Base-by-base conservation (phyloP, 1,140 invertebrate genomes). In the Linepithema humile region DNA sequence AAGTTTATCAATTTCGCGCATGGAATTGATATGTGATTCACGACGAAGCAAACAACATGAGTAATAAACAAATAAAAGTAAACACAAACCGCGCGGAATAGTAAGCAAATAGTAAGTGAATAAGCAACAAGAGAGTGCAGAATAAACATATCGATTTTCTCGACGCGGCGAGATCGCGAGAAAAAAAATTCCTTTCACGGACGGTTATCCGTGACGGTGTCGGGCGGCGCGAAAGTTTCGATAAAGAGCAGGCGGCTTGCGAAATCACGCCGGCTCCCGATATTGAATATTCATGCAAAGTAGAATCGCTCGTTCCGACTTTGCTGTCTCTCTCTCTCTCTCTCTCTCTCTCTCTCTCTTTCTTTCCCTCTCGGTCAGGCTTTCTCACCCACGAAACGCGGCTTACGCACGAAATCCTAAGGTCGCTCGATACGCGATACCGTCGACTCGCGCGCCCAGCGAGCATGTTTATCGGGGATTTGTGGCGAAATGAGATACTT, bases 221-320 rank as follows among this genome's bases (percentile, higher is more conserved):
- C 40, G 55, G 23, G 29, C 29, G 65, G 78, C 57, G 87, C 85
- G 86, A 88, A 88, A 88, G 86, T 88, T 65, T 64, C 43, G 65
- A 74, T 67, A 73, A 77, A 72, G 83, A 82, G 70, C 55, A 60
- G 75, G 57, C 67, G 83, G 57, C 72, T 88, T 88, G 77, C 84
- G 72, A 85, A 88, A 88, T 88, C 85, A 85, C 88, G 65, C 72
- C 65, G 86, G 62, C 84, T 82, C 69, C 29, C 83, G 86, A 88
- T 82, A 82, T 85, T 88, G 87, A 88, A 88, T 88, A 88, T 88
- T 90, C 89, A 89, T 90, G 85, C 75, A 50, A 69, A 74, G 85
- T 82, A 64, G 82, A 85, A 72, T 73, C 75, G 64, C 53, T 77
- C 17, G 43, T 75, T 82, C 82, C 62, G 29, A 45, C 55, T 59